Evolutionary conservation across 2,113 vertebrate genomes (phyloP), one percentile per base, ranked within the genome.

Genomic region (Lagopus leucura): DNA sequence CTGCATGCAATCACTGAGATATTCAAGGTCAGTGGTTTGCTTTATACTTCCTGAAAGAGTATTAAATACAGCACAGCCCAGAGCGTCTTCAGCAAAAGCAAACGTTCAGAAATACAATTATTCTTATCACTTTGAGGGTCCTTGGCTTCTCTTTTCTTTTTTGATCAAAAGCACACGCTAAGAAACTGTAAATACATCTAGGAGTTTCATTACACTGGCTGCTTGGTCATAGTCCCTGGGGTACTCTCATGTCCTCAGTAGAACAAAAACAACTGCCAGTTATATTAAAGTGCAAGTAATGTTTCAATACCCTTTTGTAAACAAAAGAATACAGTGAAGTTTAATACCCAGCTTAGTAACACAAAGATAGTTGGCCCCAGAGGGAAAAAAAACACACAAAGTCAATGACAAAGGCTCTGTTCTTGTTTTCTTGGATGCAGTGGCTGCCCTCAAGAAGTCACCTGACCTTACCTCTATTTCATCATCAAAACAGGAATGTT

Each of bases 41-140:
- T 64, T 50, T 76, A 40, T 43, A 48, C 54, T 90, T 5, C 36
- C 64, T 89, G 57, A 84, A 20, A 88, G 60, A 82, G 89, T 88
- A 67, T 66, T 69, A 86, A 92, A 58, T 74, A 84, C 57, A 79
- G 80, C 55, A 92, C 54, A 89, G 60, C 30, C 28, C 48, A 28
- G 48, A 92, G 69, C 38, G n/a, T 18, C n/a, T 94, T 96, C 94
- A 92, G 91, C 55, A 94, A 92, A 94, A 80, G 42, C 34, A 79
- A 54, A 89, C 38, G 66, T 63, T 86, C 54, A 88, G 64, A 91
- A 87, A 66, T 64, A 91, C 54, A 82, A 70, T 38, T 92, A 88
- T 77, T 90, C 60, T 40, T 32, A 45, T 54, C 88, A 93, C 57
- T 79, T 74, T 77, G 58, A 78, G 89, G 66, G 34, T 78, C 40